These are phyloP conservation scores for Temnothorax unifasciatus DNA, from an alignment of 2,888 invertebrate species.

Conservation along the genomic window DNA sequence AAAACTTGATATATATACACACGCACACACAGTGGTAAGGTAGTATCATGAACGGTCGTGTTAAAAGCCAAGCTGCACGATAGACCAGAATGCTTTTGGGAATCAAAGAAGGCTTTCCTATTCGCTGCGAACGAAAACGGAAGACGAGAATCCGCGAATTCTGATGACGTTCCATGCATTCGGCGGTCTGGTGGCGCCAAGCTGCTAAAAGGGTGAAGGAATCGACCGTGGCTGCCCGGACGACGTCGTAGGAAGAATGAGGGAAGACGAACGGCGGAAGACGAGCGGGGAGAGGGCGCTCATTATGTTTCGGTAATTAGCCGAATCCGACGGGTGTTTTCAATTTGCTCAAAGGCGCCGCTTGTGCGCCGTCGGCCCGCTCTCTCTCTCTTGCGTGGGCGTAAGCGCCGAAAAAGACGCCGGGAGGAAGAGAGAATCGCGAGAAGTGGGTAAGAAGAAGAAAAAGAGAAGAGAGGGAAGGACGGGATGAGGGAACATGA, in stretches of 20 bases:
- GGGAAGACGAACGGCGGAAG: slow-evolving; percentile 50
- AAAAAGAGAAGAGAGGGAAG: neutral
- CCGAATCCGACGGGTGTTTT: slow-evolving; percentile 85
- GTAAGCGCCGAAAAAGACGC: slow-evolving; percentile 43
- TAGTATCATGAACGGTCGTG: neutral
- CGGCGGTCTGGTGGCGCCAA: slow-evolving; percentile 81
- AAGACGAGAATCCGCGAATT: slow-evolving; percentile 82
- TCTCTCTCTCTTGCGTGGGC: slow-evolving; percentile 28
- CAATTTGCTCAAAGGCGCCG: slow-evolving; percentile 82
- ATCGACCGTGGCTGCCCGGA: slow-evolving; percentile 39
- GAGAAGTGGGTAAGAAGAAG: slow-evolving; percentile 7
- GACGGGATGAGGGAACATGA: slow-evolving; percentile 4
- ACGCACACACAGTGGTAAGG: too few species aligned
- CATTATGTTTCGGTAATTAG: slow-evolving; percentile 86
- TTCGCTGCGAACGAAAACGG: slow-evolving; percentile 54
- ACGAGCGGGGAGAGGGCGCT: slow-evolving; percentile 72
- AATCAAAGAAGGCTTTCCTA: neutral
- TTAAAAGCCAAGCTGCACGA: slow-evolving; percentile 3
- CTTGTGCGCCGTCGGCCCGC: slow-evolving; percentile 50
- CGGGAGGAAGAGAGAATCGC: slow-evolving; percentile 13
- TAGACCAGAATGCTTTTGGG: neutral
- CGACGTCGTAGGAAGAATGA: slow-evolving; percentile 58
- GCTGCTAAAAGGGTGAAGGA: slow-evolving; percentile 50
- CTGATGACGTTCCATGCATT: slow-evolving; percentile 78
- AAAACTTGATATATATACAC: neutral